Evolutionary conservation across 2,888 invertebrate genomes (phyloP).

Genomic region (Oithona nana): DNA sequence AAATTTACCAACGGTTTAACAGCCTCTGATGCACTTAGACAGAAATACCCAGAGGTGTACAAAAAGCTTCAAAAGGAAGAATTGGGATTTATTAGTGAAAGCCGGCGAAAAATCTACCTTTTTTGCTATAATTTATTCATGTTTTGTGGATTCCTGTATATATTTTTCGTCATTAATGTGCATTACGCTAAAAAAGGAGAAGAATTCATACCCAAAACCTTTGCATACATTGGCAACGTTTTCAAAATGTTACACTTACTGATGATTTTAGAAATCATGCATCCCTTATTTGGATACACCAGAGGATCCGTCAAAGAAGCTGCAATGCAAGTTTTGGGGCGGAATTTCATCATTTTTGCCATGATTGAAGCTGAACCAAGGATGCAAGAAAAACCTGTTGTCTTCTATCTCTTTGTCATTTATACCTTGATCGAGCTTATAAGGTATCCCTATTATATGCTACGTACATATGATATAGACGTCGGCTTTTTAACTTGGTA

Average conservation of each 20-base stretch:
- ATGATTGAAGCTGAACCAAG: constrained; percentile 66
- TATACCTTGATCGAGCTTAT: constrained; percentile 68
- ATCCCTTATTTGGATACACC: constrained; percentile 71
- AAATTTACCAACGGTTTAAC: background rate
- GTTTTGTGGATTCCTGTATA: constrained; percentile 62
- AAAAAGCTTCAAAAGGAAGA: constrained; percentile 24
- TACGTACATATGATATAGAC: constrained; percentile 52
- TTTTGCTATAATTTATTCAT: constrained; percentile 74
- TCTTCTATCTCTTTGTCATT: constrained; percentile 65
- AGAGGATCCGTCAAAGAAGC: constrained; percentile 28
- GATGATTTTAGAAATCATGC: constrained; percentile 69
- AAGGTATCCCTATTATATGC: constrained; percentile 83
- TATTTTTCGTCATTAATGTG: constrained; percentile 50
- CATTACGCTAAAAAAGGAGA: constrained; percentile 39
- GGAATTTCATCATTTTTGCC: constrained; percentile 54
- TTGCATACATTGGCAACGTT: constrained; percentile 1
- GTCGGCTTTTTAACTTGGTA: constrained; percentile 58
- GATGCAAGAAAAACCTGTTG: constrained; percentile 61
- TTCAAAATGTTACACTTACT: constrained; percentile 42
- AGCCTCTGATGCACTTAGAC: constrained; percentile 32
- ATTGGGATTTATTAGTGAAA: constrained; percentile 32
- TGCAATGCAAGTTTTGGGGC: constrained; percentile 40
- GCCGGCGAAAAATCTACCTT: constrained; percentile 57
- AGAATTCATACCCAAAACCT: constrained; percentile 9
- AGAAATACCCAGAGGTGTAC: constrained; percentile 50